phyloP scores from a whole-genome alignment of 1,140 invertebrate species.

The Pogonomyrmex barbatus region DNA sequence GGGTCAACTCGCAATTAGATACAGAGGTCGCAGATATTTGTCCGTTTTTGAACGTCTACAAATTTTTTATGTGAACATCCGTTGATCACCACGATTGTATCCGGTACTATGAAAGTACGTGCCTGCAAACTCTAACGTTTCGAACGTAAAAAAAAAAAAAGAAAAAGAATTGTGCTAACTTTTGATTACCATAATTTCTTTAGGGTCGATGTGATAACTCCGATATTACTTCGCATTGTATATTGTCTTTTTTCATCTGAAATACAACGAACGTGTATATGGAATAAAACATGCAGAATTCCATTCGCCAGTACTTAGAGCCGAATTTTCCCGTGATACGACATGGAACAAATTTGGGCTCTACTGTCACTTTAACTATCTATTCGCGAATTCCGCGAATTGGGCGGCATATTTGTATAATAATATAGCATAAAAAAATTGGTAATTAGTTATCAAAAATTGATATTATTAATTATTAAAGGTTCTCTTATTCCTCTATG shows the following conservation, averaged over 20 bases:
- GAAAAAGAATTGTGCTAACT: neutral
- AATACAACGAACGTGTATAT: conserved; percentile 68
- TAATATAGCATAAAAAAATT: conserved; percentile 41
- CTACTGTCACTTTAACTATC: neutral
- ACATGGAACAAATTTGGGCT: neutral
- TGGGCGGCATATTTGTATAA: conserved; percentile 32
- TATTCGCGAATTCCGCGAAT: conserved; percentile 29
- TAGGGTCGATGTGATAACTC: conserved; percentile 21
- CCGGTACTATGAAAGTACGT: conserved; percentile 40
- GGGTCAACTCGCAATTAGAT: conserved; percentile 71
- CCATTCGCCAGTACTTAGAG: conserved; percentile 1
- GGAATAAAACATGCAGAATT: conserved; percentile 30
- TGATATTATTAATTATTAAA: conserved; percentile 50
- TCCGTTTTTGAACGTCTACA: conserved; percentile 55
- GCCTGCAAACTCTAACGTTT: conserved; percentile 45
- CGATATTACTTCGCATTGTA: conserved; percentile 10
- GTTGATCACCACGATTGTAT: conserved; percentile 32
- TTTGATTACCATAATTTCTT: conserved; percentile 43
- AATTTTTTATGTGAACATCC: conserved; percentile 53
- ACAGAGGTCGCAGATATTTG: conserved; percentile 55
- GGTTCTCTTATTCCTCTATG: conserved; percentile 12
- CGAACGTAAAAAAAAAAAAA: neutral
- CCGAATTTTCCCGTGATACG: conserved; percentile 7
- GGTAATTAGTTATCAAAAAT: neutral
- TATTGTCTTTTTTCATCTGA: conserved; percentile 25